These are phyloP conservation scores for Zaprionus ornatus DNA, from an alignment of 1,140 invertebrate genomes.

Conservation along the genomic window DNA sequence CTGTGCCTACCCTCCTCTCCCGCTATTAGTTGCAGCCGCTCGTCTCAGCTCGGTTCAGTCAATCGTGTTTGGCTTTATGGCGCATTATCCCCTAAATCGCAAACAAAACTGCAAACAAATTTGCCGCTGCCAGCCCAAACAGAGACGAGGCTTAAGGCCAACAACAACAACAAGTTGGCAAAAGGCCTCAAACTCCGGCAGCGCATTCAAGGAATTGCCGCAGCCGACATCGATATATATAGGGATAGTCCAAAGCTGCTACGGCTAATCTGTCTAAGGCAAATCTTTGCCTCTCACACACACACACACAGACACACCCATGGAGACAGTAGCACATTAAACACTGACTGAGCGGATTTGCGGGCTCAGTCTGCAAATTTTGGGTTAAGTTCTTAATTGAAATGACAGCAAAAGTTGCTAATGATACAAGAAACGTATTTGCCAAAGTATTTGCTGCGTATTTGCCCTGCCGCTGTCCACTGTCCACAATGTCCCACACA, in stretches of 20 bases:
- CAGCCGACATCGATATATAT: constrained; percentile 31
- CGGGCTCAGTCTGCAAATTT: background rate
- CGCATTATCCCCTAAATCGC: constrained; percentile 80
- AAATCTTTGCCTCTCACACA: background rate
- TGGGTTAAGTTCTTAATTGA: background rate
- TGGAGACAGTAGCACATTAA: constrained; percentile 9
- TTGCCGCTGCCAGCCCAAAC: constrained; percentile 53
- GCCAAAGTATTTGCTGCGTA: background rate
- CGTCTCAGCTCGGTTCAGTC: constrained; percentile 67
- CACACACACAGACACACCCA: constrained; percentile 7
- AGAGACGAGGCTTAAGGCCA: constrained; percentile 32
- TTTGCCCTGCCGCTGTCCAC: background rate
- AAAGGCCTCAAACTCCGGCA: constrained; percentile 12
- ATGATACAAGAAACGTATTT: constrained; percentile 1
- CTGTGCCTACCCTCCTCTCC: background rate
- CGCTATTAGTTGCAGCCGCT: constrained; percentile 64
- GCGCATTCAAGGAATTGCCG: constrained; percentile 10
- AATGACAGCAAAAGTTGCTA: background rate
- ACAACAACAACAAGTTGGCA: constrained; percentile 27
- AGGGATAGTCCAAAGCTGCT: constrained; percentile 5
- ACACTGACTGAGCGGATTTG: constrained; percentile 32
- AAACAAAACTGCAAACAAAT: constrained; percentile 81
- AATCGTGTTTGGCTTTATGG: constrained; percentile 80
- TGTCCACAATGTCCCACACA: background rate
- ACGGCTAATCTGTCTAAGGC: constrained; percentile 24